Evolutionary conservation across 1,140 invertebrate species (phyloP).

Genomic region (Psilanteris sp.): DNA sequence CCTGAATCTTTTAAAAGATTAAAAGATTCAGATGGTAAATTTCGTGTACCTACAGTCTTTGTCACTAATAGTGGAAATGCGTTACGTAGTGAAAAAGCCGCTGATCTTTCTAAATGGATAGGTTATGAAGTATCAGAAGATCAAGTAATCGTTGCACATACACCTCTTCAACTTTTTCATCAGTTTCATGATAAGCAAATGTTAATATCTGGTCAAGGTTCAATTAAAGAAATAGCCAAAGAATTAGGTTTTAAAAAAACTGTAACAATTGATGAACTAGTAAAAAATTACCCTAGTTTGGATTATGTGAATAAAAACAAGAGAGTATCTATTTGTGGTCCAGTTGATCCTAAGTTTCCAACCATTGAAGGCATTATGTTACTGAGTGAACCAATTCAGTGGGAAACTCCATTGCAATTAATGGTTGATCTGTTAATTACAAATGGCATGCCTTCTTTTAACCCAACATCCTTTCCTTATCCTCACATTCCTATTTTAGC

Average conservation of each 20-base stretch:
- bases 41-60: constrained; percentile 85
- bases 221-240: constrained; percentile 83
- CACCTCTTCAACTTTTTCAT: constrained; percentile 84
- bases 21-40: constrained; percentile 81
- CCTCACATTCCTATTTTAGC: constrained; percentile 85
- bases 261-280: constrained; percentile 83
- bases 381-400: constrained; percentile 83
- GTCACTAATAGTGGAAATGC: constrained; percentile 86
- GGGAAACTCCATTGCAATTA: constrained; percentile 84
- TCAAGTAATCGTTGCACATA: constrained; percentile 87
- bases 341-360: constrained; percentile 80
- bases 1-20: constrained; percentile 81
- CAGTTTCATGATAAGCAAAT: constrained; percentile 84
- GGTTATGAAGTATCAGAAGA: constrained; percentile 82
- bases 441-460: constrained; percentile 80
- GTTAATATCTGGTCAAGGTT: constrained; percentile 86
- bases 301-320: constrained; percentile 86
- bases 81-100: constrained; percentile 82
- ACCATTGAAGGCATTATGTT: constrained; percentile 82
- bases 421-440: constrained; percentile 86
- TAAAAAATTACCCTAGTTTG: constrained; percentile 83
- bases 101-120: constrained; percentile 84
- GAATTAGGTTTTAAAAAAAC: constrained; percentile 85
- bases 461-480: constrained; percentile 78
- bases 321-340: constrained; percentile 79